These are phyloP conservation scores for Escarpia spicata DNA, from an alignment of 2,888 invertebrate species.

Conservation along the genomic window DNA sequence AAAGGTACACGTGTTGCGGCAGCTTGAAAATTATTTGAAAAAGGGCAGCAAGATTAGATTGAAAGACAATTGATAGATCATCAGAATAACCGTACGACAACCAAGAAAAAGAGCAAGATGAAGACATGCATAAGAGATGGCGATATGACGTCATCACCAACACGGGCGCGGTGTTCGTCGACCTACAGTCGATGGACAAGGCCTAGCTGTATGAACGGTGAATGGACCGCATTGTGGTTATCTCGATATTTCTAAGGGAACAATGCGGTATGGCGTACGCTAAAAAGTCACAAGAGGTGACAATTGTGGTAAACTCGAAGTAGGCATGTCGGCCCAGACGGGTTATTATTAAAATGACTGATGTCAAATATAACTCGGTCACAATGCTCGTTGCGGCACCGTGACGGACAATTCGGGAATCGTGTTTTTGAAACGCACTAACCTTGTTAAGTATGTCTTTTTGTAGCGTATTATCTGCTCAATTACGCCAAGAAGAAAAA, in stretches of 20 bases:
- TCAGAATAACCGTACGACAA: background rate
- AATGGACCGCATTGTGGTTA: background rate
- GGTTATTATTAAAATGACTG: background rate
- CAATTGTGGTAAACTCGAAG: background rate
- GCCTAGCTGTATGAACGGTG: background rate
- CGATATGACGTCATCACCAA: background rate
- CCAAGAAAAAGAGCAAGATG: background rate
- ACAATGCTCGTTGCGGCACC: no score
- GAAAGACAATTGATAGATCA: background rate
- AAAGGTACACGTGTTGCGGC: no score
- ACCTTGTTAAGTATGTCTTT: no score
- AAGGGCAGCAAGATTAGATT: background rate
- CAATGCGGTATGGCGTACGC: background rate
- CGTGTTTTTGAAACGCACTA: no score
- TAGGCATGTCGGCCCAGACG: background rate
- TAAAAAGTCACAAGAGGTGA: background rate
- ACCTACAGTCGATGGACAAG: background rate
- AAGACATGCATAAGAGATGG: background rate
- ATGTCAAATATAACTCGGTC: background rate
- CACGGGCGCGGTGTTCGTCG: no score
- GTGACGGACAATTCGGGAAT: no score
- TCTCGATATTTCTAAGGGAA: background rate
- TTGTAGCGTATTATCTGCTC: no score
- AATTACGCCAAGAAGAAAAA: no score
- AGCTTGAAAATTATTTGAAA: background rate